Conservation (phyloP, 2,113 vertebrate species). For the Seriola rivoliana region DNA sequence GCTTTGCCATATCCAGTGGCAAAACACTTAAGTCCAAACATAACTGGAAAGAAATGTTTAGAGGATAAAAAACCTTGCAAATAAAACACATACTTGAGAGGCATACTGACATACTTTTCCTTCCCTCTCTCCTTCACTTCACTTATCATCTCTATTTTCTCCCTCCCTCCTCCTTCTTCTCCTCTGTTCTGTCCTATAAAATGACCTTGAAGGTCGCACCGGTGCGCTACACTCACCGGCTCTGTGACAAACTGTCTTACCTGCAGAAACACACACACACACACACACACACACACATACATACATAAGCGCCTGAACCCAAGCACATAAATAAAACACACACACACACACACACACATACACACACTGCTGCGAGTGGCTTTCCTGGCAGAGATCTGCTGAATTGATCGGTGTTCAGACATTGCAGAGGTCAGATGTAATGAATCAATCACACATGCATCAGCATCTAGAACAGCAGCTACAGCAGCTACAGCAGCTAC, state of each 20-base stretch:
- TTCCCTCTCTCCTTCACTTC: not conserved
- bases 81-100: not conserved
- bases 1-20: not conserved
- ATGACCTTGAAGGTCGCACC: slow-evolving; percentile 72
- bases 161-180: slow-evolving; percentile 5
- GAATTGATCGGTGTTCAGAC: slow-evolving; percentile 74
- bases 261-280: slow-evolving; percentile 54
- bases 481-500: slow-evolving; percentile 44
- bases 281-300: slow-evolving; percentile 31
- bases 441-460: slow-evolving; percentile 75
- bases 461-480: slow-evolving; percentile 56
- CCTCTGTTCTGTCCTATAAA: slow-evolving; percentile 65
- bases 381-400: slow-evolving; percentile 62
- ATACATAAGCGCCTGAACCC: not conserved
- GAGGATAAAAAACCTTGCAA: not conserved
- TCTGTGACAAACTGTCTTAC: slow-evolving; percentile 62
- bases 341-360: not conserved
- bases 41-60: not conserved
- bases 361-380: slow-evolving; percentile 17
- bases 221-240: slow-evolving; percentile 37
- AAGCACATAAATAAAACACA: not conserved
- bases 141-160: slow-evolving; percentile 9
- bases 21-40: not conserved
- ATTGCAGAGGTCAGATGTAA: slow-evolving; percentile 74
- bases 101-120: slow-evolving; percentile 30